Evolutionary conservation across 1,140 invertebrate genomes (phyloP).

Genomic region (Planococcus citri): DNA sequence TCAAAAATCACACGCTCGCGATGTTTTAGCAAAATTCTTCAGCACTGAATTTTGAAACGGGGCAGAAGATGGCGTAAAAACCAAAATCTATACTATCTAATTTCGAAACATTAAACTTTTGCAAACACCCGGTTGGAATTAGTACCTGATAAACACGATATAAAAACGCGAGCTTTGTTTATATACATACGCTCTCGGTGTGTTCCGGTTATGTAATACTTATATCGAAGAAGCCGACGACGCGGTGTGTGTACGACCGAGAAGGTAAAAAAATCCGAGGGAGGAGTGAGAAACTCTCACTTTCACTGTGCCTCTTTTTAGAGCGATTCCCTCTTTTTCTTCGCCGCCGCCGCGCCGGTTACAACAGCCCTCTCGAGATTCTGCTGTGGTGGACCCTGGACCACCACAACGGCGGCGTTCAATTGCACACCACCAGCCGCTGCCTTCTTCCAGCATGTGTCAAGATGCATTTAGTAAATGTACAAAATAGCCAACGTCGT

Average conservation of each 20-base stretch:
- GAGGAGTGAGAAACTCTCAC: neutral
- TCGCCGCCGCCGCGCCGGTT: too few relatives aligned
- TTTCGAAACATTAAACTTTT: neutral
- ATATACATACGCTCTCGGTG: neutral
- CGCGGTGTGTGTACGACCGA: neutral
- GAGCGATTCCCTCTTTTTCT: slow-evolving; percentile 5
- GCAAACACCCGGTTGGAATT: neutral
- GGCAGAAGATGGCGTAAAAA: too few relatives aligned
- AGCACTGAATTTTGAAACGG: too few relatives aligned
- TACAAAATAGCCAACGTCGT: neutral
- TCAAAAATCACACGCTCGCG: too few relatives aligned
- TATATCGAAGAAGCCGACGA: neutral
- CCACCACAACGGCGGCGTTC: neutral
- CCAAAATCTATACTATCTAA: too few relatives aligned
- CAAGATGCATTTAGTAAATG: slow-evolving; percentile 14
- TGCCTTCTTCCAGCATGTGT: neutral
- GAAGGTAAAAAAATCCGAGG: neutral
- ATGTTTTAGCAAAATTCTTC: too few relatives aligned
- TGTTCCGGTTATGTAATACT: slow-evolving; percentile 2
- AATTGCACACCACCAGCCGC: slow-evolving; percentile 4
- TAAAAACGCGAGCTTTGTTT: slow-evolving; percentile 1
- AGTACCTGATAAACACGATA: neutral
- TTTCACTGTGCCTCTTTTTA: slow-evolving; percentile 3
- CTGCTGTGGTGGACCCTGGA: slow-evolving; percentile 15
- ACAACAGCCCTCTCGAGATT: neutral